These are phyloP conservation scores for Urocitellus parryii DNA, from an alignment of 2,113 vertebrate genomes.

Conservation along the genomic window DNA sequence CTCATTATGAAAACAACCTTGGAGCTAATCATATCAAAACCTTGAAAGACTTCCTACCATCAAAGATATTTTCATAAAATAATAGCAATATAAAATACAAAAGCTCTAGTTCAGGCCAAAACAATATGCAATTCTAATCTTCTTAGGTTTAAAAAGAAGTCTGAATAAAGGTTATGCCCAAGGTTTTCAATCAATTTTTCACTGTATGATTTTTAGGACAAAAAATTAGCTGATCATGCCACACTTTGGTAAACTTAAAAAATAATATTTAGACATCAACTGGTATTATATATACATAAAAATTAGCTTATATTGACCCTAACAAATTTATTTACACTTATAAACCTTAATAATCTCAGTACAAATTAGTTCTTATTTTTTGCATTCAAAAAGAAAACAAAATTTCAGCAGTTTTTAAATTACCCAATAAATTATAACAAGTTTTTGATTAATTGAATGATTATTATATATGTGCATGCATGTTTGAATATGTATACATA, in stretches of 20 bases:
- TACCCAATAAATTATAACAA: neutral
- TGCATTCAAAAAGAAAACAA: neutral
- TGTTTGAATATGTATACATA: neutral
- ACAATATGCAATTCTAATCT: constrained; percentile 76
- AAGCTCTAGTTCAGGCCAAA: constrained; percentile 63
- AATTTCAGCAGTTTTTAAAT: neutral
- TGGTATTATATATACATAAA: neutral
- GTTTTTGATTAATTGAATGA: neutral
- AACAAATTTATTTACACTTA: constrained; percentile 32
- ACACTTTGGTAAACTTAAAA: neutral
- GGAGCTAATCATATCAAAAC: constrained; percentile 59
- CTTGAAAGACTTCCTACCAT: constrained; percentile 32
- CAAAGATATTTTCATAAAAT: constrained; percentile 78
- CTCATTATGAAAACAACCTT: constrained; percentile 74
- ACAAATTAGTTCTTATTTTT: constrained; percentile 32
- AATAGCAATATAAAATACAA: constrained; percentile 71
- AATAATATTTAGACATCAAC: neutral
- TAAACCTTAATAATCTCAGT: neutral
- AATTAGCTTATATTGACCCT: neutral
- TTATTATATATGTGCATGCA: neutral
- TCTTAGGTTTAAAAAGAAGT: constrained; percentile 64
- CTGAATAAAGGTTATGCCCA: constrained; percentile 48
- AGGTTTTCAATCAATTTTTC: constrained; percentile 36
- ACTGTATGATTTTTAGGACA: neutral
- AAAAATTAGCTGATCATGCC: neutral